Base-by-base conservation (phyloP, 2,797 vertebrate species). In the Aeoliscus strigatus region DNA sequence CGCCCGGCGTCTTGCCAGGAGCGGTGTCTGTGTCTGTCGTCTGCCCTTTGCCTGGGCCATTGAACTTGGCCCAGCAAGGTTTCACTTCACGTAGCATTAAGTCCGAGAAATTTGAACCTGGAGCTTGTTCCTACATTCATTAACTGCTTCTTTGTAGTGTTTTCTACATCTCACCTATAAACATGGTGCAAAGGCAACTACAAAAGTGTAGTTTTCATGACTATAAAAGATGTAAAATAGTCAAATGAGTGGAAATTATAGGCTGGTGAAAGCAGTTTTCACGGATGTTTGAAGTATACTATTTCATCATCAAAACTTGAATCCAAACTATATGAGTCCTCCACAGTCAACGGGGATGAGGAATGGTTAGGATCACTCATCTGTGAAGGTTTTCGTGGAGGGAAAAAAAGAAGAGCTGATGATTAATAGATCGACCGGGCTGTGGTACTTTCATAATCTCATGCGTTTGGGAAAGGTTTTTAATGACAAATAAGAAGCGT, bases 351-450 rank as follows among this genome's bases (percentile, higher is more conserved):
- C 43, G 15, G 37, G 39, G 45, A 37, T 53, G 48, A 79, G 42
- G n/a, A 58, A 75, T 32, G 13, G 41, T 52, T 68, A 5, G 25
- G 71, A 67, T 62, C 66, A 40, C 72, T 82, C 75, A 73, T 42
- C 64, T 84, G 73, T 84, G 85, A 86, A 85, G 80, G 59, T 78
- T 73, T 80, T 75, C 66, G 18, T 31, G 29, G 13, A 7, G n/a
- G 14, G 9, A 17, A 9, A 23, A 16, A 14, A 45, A 16, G 56
- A 38, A 25, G 33, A 35, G 17, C 48, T 14, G 46, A 57, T 85
- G 85, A 85, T 84, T 83, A 83, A 87, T 78, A 77, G 77, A 83
- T 85, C 46, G 66, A 79, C 65, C 83, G 68, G 36, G 65, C 71
- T 66, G 64, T 75, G 70, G 65, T 66, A 73, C 51, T 55, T 74